Percentiles rank a stretch among this genome's conserved stretches.
phyloP scores from a whole-genome alignment of 1,140 invertebrate genomes.

The Lepidurus couesii region DNA sequence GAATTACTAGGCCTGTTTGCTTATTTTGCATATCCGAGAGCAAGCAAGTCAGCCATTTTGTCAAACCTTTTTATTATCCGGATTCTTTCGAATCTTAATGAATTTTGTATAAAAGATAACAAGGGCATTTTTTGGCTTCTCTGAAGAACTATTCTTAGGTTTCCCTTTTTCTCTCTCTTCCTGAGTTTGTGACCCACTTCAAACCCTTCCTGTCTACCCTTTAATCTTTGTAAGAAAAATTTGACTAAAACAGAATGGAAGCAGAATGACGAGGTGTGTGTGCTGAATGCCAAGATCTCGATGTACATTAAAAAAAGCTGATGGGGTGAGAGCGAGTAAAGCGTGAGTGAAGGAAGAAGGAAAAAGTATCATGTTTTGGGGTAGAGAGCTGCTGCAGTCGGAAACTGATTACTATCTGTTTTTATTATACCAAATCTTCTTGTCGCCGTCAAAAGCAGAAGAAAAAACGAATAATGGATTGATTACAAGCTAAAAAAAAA shows the following conservation, averaged over 20 bases:
- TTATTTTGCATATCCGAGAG: constrained; percentile 10
- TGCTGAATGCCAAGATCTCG: constrained; percentile 18
- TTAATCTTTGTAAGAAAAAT: neutral
- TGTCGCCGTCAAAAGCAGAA: neutral
- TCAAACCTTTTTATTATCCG: neutral
- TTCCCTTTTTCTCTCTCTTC: neutral
- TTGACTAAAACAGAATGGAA: neutral
- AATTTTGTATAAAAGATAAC: neutral
- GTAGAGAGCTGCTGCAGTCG: no score
- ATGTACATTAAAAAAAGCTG: constrained; percentile 9
- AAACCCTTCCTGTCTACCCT: neutral
- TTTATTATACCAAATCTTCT: constrained; percentile 15
- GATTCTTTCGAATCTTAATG: no score
- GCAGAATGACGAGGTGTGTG: neutral
- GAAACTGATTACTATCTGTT: neutral
- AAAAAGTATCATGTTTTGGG: neutral
- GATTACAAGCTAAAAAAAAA: no score
- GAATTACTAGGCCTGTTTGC: neutral
- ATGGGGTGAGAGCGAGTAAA: neutral
- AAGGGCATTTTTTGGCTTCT: neutral
- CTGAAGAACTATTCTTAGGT: neutral
- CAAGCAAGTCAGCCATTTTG: neutral
- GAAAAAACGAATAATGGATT: neutral
- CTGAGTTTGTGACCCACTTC: neutral
- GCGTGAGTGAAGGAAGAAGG: neutral